These are phyloP conservation scores for Redunca redunca DNA, from an alignment of 2,113 vertebrate species.

Conservation along the genomic window DNA sequence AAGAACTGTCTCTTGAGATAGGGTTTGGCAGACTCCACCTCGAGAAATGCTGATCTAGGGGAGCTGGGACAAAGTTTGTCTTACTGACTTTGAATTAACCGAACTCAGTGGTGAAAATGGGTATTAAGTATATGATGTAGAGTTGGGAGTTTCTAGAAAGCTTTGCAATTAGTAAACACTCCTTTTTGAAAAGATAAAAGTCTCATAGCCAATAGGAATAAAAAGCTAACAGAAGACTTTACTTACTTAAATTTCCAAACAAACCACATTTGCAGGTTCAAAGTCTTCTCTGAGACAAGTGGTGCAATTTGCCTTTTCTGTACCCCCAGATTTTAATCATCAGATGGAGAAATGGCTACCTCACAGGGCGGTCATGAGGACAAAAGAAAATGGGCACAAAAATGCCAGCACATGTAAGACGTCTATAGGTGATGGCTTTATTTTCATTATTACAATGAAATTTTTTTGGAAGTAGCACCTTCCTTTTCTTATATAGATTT, in stretches of 20 bases:
- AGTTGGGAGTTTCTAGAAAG: neutral
- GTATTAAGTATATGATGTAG: too few species aligned
- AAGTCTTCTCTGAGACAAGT: neutral
- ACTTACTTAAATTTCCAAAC: neutral
- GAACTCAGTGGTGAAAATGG: neutral
- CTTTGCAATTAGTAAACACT: neutral
- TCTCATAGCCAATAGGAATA: neutral
- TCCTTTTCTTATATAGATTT: neutral
- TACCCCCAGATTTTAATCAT: neutral
- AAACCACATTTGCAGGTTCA: neutral
- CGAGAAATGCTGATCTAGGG: neutral
- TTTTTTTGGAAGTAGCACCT: neutral
- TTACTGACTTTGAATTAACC: neutral
- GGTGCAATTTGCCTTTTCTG: neutral
- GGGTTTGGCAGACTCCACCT: neutral
- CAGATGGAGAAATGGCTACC: neutral
- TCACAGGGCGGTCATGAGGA: rapidly evolving
- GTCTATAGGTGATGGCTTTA: neutral
- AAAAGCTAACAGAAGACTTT: neutral
- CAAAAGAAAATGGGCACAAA: neutral
- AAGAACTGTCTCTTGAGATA: neutral
- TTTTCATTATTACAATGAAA: neutral
- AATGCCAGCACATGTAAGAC: neutral
- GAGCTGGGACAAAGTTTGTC: neutral
- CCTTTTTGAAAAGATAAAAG: neutral